Conservation (phyloP, 2,888 invertebrate genomes). For the Yponomeuta malinellus region DNA sequence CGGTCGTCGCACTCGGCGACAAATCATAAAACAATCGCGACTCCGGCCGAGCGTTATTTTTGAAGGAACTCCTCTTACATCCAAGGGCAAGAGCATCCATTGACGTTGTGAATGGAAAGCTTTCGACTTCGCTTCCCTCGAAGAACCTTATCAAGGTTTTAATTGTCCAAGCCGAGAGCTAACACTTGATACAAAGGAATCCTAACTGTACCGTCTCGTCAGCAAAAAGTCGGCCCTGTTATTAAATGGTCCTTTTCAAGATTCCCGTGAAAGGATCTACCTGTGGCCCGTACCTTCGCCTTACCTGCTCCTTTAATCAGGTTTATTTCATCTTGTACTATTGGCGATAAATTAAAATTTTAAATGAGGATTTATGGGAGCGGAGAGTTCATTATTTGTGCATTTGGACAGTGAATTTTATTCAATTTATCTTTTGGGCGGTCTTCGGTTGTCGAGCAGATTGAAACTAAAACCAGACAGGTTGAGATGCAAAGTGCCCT, state of each 20-base stretch:
- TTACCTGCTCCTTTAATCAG: slow-evolving; percentile 25
- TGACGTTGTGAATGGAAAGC: slow-evolving; percentile 18
- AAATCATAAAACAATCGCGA: no score
- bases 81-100: not conserved
- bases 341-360: slow-evolving; percentile 66
- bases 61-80: no score
- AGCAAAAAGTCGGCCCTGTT: slow-evolving; percentile 44
- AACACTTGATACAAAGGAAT: slow-evolving; percentile 52
- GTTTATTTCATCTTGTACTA: slow-evolving; percentile 43
- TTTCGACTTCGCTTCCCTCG: slow-evolving; percentile 16
- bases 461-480: not conserved
- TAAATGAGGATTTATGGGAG: slow-evolving; percentile 47
- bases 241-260: slow-evolving; percentile 36
- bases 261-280: slow-evolving; percentile 59
- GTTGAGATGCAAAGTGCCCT: not conserved
- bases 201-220: slow-evolving; percentile 60
- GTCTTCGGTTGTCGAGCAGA: not conserved
- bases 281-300: slow-evolving; percentile 31
- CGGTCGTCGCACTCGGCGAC: no score
- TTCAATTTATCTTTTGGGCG: not conserved
- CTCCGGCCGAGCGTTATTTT: no score
- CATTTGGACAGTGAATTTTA: slow-evolving; percentile 31
- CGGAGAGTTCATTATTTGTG: slow-evolving; percentile 53
- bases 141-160: not conserved
- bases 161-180: slow-evolving; percentile 20